These are phyloP conservation scores for Pissodes strobi DNA, from an alignment of 1,140 invertebrate species.

Conservation along the genomic window DNA sequence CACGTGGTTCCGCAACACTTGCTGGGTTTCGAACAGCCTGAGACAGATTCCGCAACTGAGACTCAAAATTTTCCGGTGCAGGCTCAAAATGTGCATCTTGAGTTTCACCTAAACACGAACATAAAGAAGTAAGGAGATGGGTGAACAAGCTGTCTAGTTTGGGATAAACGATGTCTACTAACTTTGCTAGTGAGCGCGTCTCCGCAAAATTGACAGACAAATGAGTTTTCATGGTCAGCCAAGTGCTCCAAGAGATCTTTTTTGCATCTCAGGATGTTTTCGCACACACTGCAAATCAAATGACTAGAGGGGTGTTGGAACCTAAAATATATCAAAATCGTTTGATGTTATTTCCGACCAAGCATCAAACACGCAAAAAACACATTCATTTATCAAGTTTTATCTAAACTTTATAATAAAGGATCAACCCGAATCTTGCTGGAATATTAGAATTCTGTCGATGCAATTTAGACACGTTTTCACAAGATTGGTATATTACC, in stretches of 20 bases:
- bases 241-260: conserved; percentile 61
- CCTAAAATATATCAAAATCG: conserved; percentile 13
- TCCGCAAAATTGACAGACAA: conserved; percentile 66
- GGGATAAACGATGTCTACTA: background rate
- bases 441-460: too few relatives aligned
- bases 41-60: conserved; percentile 65
- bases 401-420: too few relatives aligned
- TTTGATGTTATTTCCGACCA: too few relatives aligned
- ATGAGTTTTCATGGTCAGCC: conserved; percentile 60
- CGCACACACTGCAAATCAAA: conserved; percentile 61
- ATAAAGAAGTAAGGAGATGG: background rate
- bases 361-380: too few relatives aligned
- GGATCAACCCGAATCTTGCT: too few relatives aligned
- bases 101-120: conserved; percentile 55
- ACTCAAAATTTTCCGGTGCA: conserved; percentile 62
- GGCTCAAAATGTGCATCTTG: conserved; percentile 64
- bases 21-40: conserved; percentile 61
- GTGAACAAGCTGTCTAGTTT: background rate
- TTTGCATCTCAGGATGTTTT: conserved; percentile 62
- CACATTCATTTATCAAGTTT: too few relatives aligned
- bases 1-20: conserved; percentile 64
- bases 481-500: too few relatives aligned
- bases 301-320: conserved; percentile 62
- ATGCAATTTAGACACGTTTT: too few relatives aligned
- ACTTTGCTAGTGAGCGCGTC: conserved; percentile 63